Evolutionary conservation across 2,113 vertebrate genomes (phyloP), one percentile per base, ranked within the genome.

Genomic region (Strix uralensis): DNA sequence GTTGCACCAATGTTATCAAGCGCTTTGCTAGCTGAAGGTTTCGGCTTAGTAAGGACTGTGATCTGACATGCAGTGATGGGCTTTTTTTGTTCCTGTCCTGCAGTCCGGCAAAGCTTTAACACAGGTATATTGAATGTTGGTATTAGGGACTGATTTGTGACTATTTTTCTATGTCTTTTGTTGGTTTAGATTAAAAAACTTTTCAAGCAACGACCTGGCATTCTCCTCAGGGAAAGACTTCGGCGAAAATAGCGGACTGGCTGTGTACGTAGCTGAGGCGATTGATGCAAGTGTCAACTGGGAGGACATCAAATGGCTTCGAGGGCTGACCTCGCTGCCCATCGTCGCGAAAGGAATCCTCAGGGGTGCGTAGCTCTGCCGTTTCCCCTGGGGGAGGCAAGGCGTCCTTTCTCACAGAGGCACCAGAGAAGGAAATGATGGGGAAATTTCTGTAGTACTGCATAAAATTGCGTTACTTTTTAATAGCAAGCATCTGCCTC

Each of bases 261-360:
- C 99, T 8, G 98, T 98, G 13, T 99, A 99, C 4, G 99, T 99
- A 5, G 97, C 98, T 0, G 98, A 98, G 71, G 98, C 98, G 1
- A 99, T 99, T 18, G 99, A 99, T 92, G 98, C 99, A 9, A 98
- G 98, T 1, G 26, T 99, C 90, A 98, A 67, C 21, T 99, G 99
- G 99, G 97, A 99, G 34, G 99, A 99, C 92, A 97, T 99, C 82
- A 98, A 91, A 30, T 99, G 99, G 99, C 98, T 99, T 29, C 98
- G 98, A 79, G 86, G 86, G 32, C 93, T 99, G 85, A 99, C 99
- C 8, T 95, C 91, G 0, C 97, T 99, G 36, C 99, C 99, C 40
- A 98, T 99, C 19, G 98, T 99, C 13, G 94, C 97, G 3, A 99
- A 99, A 97, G 99, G 99, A 67, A 97, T 99, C 81, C 95, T 99